Base-by-base conservation (phyloP, 2,797 vertebrate genomes). In the Urosaurus nigricauda region DNA sequence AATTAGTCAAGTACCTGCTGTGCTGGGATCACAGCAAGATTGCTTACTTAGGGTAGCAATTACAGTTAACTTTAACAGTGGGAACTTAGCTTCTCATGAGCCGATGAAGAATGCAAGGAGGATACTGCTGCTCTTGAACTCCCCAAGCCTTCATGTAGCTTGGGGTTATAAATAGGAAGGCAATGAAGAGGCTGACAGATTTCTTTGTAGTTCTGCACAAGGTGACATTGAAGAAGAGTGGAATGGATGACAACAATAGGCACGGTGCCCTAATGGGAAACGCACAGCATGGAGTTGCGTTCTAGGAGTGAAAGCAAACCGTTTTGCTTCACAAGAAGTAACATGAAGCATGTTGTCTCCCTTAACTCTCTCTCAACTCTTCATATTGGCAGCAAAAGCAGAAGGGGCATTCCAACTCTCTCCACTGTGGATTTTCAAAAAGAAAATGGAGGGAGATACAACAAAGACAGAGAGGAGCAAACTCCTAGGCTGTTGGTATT, bases 1-100 rank as follows among this genome's bases (percentile, higher is more conserved):
- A 92, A 91, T 93, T 90, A 93, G 84, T 81, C 82, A 32, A 71
- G 70, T 88, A 68, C 87, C 91, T 94, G 88, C 92, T 91, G 88
- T 53, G 88, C 40, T 68, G 80, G 24, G 60, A 89, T 82, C 79
- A 84, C 43, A 81, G 82, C 13, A 53, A 92, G n/a, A 89, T 60
- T 87, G 47, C 7, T 74, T 63, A 0, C 4, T 53, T 51, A 87
- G 32, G 5, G 75, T 92, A 88, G 47, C 60, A 90, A 85, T 86
- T 87, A 90, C 88, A 29, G 35, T 79, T 32, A 86, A 85, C 86
- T 87, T 87, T 79, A 75, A 84, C 85, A 92, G 84, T 80, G 43
- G 80, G 83, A 91, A 86, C 82, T 81, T 63, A 86, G 70, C 71
- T 91, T 91, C 82, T 88, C 47, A 80, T 13, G 68, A 89, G 84